Percentiles rank a stretch among this genome's conserved stretches.
phyloP scores from a whole-genome alignment of 30 jellyfish, hydroid and myxozoan species.

The Pelagia noctiluca region DNA sequence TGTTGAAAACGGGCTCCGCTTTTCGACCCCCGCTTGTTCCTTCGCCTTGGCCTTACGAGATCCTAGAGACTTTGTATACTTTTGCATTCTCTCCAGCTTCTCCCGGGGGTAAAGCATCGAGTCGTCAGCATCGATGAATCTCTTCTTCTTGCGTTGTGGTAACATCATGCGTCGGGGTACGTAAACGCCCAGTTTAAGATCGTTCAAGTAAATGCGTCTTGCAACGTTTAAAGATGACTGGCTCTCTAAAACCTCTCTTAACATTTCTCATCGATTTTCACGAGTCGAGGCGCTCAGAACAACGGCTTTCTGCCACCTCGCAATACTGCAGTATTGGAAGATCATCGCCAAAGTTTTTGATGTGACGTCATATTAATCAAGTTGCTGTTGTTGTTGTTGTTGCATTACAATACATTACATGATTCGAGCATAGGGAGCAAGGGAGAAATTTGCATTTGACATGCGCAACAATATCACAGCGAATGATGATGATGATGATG shows the following conservation, averaged over 20 bases:
- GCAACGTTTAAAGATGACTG: constrained; percentile 11
- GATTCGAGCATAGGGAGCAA: too few species aligned
- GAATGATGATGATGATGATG: too few species aligned
- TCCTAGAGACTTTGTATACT: neutral
- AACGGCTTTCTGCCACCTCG: too few species aligned
- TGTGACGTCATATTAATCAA: too few species aligned
- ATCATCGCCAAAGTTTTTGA: too few species aligned
- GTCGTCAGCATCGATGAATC: constrained; percentile 8
- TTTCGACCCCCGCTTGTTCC: neutral
- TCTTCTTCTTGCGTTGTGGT: neutral
- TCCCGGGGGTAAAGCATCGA: constrained; percentile 29
- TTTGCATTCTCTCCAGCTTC: constrained; percentile 26
- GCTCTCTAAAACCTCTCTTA: neutral
- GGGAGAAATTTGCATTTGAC: too few species aligned
- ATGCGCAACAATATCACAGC: too few species aligned
- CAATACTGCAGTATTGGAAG: too few species aligned
- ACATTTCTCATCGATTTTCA: constrained; percentile 6
- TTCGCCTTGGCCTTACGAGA: constrained; percentile 25
- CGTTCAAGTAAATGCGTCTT: constrained; percentile 12
- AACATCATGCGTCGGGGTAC: neutral
- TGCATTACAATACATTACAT: too few species aligned
- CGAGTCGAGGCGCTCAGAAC: too few species aligned
- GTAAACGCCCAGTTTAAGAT: constrained; percentile 11
- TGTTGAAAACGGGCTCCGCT: neutral
- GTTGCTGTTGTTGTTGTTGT: too few species aligned